Conservation (phyloP, 2,113 vertebrate genomes). For the Hemiscyllium ocellatum region DNA sequence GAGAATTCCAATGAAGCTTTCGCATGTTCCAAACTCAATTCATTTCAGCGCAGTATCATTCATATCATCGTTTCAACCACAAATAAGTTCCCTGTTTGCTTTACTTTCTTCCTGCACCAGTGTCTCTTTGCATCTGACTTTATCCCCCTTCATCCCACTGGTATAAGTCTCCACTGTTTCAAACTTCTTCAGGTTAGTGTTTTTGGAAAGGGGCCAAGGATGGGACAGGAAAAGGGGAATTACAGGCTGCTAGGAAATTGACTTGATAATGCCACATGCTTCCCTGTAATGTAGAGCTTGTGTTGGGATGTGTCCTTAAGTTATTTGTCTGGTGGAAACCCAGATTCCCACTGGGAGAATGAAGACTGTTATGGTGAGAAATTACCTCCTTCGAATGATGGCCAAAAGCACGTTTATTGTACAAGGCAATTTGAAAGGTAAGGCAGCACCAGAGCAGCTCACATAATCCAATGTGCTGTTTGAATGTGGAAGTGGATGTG, state of each 20-base stretch:
- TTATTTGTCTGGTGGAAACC: not conserved
- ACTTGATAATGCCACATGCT: not conserved
- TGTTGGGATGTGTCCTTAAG: not conserved
- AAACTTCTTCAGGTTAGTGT: not conserved
- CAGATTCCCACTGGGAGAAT: not conserved
- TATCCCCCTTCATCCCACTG: not conserved
- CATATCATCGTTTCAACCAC: not conserved
- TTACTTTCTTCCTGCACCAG: not conserved
- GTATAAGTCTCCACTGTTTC: not conserved
- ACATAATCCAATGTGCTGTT: not conserved
- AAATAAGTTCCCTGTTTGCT: not conserved
- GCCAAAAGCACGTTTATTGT: not conserved
- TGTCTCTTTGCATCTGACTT: not conserved
- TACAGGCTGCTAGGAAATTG: not conserved
- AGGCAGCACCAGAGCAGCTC: slow-evolving; percentile 48
- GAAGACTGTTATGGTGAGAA: not conserved
- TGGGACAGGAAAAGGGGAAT: not conserved
- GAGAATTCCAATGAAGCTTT: not conserved
- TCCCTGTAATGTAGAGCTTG: not conserved
- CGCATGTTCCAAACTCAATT: not conserved
- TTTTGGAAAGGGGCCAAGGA: not conserved
- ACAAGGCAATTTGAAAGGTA: slow-evolving; percentile 48
- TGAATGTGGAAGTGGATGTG: slow-evolving; percentile 8
- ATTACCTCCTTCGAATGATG: not conserved
- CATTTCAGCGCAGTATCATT: not conserved